Conservation (phyloP, 2,113 vertebrate species). For the Micronycteris hirsuta region DNA sequence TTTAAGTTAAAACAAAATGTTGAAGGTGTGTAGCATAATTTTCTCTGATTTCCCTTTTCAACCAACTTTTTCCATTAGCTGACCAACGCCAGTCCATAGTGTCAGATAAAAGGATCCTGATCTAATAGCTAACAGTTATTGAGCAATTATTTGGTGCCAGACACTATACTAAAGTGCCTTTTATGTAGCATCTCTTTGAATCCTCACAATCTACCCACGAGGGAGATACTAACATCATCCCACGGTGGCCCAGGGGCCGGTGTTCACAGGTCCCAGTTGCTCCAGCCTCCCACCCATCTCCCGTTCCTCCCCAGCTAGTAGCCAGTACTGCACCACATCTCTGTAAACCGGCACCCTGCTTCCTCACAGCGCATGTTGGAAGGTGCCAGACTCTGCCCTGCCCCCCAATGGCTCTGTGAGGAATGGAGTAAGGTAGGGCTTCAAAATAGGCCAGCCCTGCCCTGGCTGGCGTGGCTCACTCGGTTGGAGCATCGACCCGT, state of each 20-base stretch:
- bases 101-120: conserved; percentile 68
- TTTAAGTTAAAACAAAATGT: conserved; percentile 65
- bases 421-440: neutral
- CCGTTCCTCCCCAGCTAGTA: neutral
- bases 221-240: neutral
- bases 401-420: neutral
- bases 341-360: neutral
- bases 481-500: too few relatives aligned
- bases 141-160: conserved; percentile 60
- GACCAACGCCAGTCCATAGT: conserved; percentile 47
- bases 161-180: conserved; percentile 54
- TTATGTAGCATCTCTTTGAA: conserved; percentile 56
- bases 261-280: neutral
- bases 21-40: conserved; percentile 58
- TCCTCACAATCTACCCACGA: neutral
- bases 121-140: conserved; percentile 63
- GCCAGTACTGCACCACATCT: neutral
- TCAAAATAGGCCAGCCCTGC: neutral
- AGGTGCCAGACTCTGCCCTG: neutral
- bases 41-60: conserved; percentile 63
- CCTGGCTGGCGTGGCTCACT: too few relatives aligned
- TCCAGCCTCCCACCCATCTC: neutral
- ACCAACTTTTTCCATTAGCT: conserved; percentile 68
- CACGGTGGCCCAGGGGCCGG: neutral
- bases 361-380: neutral